These are phyloP conservation scores for Panagrolaimus sp. DNA, from an alignment of 1,140 invertebrate species.

Conservation along the genomic window DNA sequence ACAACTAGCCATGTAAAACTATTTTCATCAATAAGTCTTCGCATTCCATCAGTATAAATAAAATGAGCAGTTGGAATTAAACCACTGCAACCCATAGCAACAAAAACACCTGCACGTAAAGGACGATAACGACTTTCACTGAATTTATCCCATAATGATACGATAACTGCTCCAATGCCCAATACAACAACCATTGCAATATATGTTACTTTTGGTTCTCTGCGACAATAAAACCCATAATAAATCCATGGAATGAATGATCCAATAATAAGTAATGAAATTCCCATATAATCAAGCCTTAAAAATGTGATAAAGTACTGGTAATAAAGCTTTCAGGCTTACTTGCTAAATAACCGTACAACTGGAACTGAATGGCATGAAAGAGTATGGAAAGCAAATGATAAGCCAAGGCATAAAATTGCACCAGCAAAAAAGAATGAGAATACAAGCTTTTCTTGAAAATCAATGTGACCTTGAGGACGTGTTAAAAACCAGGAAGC, in stretches of 20 bases:
- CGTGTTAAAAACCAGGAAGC: conserved; percentile 76
- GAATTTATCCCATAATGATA: conserved; percentile 95
- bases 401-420: conserved; percentile 74
- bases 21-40: conserved; percentile 66
- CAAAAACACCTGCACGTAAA: conserved; percentile 69
- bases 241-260: conserved; percentile 99
- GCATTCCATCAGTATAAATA: conserved; percentile 64
- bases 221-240: conserved; percentile 91
- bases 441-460: conserved; percentile 46
- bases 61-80: conserved; percentile 64
- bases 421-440: conserved; percentile 61
- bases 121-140: conserved; percentile 83
- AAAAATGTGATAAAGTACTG: conserved; percentile 15
- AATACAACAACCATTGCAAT: conserved; percentile 73
- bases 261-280: conserved; percentile 92
- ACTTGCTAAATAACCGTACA: conserved; percentile 91
- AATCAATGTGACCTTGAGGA: conserved; percentile 63
- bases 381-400: conserved; percentile 93
- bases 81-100: conserved; percentile 57
- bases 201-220: conserved; percentile 62
- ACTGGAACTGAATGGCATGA: conserved; percentile 92
- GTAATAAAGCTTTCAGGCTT: neutral
- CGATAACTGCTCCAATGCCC: conserved; percentile 84
- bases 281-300: conserved; percentile 89
- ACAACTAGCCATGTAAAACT: conserved; percentile 88